Evolutionary conservation across 2,113 vertebrate species (phyloP).

Genomic region (Pseudopipra pipra): DNA sequence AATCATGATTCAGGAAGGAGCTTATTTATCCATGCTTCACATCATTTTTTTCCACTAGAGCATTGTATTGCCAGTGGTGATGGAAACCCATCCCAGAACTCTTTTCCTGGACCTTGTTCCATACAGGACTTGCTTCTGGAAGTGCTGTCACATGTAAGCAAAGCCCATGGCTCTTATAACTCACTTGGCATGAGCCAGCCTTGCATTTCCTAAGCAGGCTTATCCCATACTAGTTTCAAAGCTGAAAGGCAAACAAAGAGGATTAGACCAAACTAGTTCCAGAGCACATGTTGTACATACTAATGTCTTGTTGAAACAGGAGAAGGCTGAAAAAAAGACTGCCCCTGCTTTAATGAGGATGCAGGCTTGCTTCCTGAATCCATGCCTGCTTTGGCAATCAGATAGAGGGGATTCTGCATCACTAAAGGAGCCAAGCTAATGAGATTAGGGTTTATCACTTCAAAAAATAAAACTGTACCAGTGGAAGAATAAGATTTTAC

Average conservation of each 20-base stretch:
- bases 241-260: conserved; percentile 1
- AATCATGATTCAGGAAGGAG: not conserved
- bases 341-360: not conserved
- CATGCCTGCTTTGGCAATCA: not conserved
- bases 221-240: not conserved
- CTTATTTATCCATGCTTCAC: not conserved
- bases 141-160: rapidly evolving
- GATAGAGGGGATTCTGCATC: not conserved
- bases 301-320: conserved; percentile 6
- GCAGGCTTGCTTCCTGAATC: not conserved
- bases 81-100: not conserved
- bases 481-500: not conserved
- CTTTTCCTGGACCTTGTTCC: not conserved
- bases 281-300: not conserved
- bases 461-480: not conserved
- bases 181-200: not conserved
- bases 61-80: not conserved
- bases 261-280: conserved; percentile 26
- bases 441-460: not conserved
- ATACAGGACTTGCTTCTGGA: not conserved
- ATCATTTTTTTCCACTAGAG: not conserved
- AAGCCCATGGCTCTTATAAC: not conserved
- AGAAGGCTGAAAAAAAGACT: not conserved
- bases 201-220: not conserved
- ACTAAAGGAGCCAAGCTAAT: not conserved